A percentile compares a stretch with the other conserved stretches of the same genome.
Evolutionary conservation across 2,888 invertebrate genomes (phyloP).

Genomic region (Macroteleia sp.): DNA sequence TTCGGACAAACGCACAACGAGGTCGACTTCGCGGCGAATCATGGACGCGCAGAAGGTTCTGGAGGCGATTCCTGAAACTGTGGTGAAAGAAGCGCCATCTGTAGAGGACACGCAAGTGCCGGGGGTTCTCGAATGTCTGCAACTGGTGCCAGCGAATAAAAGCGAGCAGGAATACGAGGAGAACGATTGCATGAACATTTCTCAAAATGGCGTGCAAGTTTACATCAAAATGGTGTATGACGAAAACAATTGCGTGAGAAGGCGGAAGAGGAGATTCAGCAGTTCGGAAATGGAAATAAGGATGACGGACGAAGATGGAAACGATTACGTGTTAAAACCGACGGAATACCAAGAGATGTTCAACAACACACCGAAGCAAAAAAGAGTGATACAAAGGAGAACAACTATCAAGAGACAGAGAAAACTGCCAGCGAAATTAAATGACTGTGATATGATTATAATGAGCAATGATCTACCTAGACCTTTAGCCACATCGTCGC

Average conservation of each 20-base stretch:
- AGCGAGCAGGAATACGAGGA: conserved; percentile 55
- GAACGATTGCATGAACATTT: conserved; percentile 11
- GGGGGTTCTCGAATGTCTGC: conserved; percentile 76
- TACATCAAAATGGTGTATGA: conserved; percentile 69
- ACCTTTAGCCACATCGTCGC: conserved; percentile 77
- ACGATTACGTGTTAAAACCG: conserved; percentile 68
- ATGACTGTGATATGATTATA: conserved; percentile 16
- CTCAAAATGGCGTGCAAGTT: conserved; percentile 10
- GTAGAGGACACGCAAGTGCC: conserved; percentile 69
- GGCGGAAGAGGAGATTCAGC: conserved; percentile 72
- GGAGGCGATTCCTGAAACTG: conserved; percentile 1
- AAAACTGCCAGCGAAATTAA: conserved; percentile 11
- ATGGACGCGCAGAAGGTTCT: conserved; percentile 42
- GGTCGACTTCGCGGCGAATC: conserved; percentile 69
- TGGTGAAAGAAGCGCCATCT: neutral
- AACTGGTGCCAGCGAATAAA: conserved; percentile 76
- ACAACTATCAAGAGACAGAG: conserved; percentile 17
- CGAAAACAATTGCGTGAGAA: conserved; percentile 70
- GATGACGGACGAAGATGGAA: conserved; percentile 64
- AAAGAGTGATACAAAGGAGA: conserved; percentile 5
- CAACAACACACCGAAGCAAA: conserved; percentile 26
- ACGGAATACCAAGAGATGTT: conserved; percentile 76
- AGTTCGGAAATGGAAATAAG: conserved; percentile 72
- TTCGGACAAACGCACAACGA: conserved; percentile 72
- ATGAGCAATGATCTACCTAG: conserved; percentile 31